Conservation (phyloP, 2,888 invertebrate species). For the Dermolepida albohirtum region DNA sequence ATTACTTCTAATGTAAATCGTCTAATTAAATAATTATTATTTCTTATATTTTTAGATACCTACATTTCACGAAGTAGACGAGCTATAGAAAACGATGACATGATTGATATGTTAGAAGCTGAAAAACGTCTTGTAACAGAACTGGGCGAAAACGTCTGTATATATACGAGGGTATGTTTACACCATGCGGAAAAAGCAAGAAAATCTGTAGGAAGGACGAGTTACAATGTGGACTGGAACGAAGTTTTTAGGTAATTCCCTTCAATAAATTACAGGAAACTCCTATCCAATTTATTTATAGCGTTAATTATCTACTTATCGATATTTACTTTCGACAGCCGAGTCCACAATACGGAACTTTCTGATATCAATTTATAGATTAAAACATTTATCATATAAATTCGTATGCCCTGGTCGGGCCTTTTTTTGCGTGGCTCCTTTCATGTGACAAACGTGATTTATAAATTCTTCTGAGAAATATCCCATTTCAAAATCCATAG, state of each 20-base stretch:
- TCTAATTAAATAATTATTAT: no score
- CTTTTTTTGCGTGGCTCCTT: conserved; percentile 15
- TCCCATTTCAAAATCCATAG: conserved; percentile 19
- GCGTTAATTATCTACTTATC: conserved; percentile 16
- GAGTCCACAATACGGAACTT: conserved; percentile 7
- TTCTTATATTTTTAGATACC: conserved; percentile 70
- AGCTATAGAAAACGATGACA: conserved; percentile 64
- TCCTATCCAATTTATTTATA: not conserved
- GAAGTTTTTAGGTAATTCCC: conserved; percentile 79
- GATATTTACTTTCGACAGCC: not conserved
- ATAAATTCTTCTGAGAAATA: conserved; percentile 2
- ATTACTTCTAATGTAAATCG: no score
- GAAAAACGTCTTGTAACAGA: conserved; percentile 83
- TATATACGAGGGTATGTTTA: conserved; percentile 82
- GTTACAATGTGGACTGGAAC: conserved; percentile 74
- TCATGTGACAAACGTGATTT: conserved; percentile 22
- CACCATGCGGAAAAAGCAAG: conserved; percentile 74
- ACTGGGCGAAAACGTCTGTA: conserved; percentile 82
- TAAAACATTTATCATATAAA: conserved; percentile 33
- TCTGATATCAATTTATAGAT: conserved; percentile 38
- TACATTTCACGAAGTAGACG: conserved; percentile 77
- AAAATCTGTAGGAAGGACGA: conserved; percentile 57
- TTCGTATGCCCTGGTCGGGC: not conserved
- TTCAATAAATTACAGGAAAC: not conserved
- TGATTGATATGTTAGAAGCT: conserved; percentile 77